phyloP scores from a whole-genome alignment of 2,113 vertebrate species.

The Acrocephalus kingi region DNA sequence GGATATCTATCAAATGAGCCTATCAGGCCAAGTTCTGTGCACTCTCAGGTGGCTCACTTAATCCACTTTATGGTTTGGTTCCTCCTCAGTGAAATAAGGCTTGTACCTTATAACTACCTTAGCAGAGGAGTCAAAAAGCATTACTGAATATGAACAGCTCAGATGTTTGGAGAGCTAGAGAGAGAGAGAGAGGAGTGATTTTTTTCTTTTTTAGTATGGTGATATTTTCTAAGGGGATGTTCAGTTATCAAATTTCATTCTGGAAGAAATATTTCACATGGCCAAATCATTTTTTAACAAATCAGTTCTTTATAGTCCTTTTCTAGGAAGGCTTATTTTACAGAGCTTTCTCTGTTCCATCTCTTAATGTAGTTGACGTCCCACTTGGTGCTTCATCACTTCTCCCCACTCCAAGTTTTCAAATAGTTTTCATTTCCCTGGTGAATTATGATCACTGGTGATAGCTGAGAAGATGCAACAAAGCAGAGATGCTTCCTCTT shows the following conservation, averaged over 20 bases:
- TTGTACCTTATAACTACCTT: background rate
- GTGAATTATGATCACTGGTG: background rate
- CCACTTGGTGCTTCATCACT: background rate
- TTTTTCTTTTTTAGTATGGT: background rate
- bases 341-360: background rate
- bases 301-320: background rate
- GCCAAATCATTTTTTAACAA: background rate
- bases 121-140: background rate
- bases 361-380: background rate
- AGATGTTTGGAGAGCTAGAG: background rate
- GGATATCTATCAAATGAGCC: background rate
- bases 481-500: background rate
- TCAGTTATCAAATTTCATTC: constrained; percentile 9
- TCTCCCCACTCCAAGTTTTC: background rate
- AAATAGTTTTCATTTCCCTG: background rate
- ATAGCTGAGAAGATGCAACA: background rate
- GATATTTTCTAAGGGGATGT: background rate
- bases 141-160: background rate
- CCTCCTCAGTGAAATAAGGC: background rate
- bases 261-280: background rate
- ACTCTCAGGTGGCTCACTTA: background rate
- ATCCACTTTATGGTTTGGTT: background rate
- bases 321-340: background rate
- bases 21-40: background rate
- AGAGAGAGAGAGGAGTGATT: background rate